Evolutionary conservation across 2,797 vertebrate genomes (phyloP).

Genomic region (Sebastes vulpes): DNA sequence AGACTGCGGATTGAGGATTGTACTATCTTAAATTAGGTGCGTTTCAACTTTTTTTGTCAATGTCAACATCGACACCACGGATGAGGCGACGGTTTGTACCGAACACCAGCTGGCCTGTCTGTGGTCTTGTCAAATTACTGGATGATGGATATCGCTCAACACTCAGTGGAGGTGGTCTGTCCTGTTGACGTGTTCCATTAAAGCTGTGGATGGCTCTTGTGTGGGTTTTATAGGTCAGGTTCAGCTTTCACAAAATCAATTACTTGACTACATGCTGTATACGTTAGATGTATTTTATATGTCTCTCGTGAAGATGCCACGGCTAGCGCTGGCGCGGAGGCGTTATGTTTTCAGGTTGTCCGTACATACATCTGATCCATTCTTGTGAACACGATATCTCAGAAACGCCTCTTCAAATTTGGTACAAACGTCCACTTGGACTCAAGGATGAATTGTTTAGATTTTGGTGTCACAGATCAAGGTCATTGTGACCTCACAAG

Average conservation of each 20-base stretch:
- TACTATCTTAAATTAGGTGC: constrained; percentile 12
- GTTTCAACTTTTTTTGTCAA: not conserved
- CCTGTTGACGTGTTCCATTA: constrained; percentile 1
- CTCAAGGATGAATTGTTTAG: no score
- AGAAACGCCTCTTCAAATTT: no score
- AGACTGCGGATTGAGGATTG: constrained; percentile 32
- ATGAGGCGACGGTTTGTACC: constrained; percentile 26
- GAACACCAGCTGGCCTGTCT: constrained; percentile 11
- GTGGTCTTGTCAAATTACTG: constrained; percentile 22
- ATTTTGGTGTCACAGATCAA: no score
- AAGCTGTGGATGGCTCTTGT: not conserved
- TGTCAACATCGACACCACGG: constrained; percentile 39
- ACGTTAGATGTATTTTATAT: not conserved
- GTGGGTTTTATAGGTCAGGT: not conserved
- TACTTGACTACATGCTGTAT: not conserved
- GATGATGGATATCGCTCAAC: constrained; percentile 19
- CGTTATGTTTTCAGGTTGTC: no score
- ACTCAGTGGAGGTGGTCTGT: not conserved
- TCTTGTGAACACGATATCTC: no score
- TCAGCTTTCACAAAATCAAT: not conserved
- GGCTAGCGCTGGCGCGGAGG: no score
- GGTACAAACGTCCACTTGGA: no score
- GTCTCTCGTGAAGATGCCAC: fast-evolving
- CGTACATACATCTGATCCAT: no score
- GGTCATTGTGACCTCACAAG: no score